Percentiles rank a stretch among this genome's conserved stretches.
Evolutionary conservation across 2,113 vertebrate genomes (phyloP).

Genomic region (Antigone vipio): DNA sequence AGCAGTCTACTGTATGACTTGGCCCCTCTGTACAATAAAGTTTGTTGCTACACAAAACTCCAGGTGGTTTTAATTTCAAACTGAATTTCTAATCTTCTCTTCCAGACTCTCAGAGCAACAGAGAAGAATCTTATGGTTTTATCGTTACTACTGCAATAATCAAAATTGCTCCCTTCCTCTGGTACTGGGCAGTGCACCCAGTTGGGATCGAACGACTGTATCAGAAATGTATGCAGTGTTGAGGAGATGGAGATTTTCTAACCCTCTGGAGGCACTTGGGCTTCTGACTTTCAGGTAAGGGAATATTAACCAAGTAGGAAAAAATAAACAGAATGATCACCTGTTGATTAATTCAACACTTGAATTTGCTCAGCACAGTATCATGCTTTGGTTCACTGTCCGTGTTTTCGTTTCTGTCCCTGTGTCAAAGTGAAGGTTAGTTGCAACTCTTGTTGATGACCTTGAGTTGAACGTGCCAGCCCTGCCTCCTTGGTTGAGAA

Average conservation of each 20-base stretch:
- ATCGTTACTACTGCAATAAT: conserved; percentile 70
- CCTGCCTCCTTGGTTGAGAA: neutral
- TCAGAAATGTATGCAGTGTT: conserved; percentile 78
- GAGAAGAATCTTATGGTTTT: conserved; percentile 83
- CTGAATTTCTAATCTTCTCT: conserved; percentile 54
- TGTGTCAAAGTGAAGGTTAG: neutral
- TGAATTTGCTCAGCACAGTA: neutral
- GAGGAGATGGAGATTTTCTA: conserved; percentile 75
- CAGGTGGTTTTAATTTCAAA: conserved; percentile 63
- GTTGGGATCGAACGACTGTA: conserved; percentile 74
- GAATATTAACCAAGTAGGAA: neutral
- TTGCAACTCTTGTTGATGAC: neutral
- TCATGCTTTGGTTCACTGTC: neutral
- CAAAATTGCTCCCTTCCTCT: conserved; percentile 79
- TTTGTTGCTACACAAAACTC: conserved; percentile 37
- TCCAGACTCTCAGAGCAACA: conserved; percentile 82
- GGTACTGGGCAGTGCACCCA: conserved; percentile 78
- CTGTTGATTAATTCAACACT: neutral
- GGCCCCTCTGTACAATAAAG: neutral
- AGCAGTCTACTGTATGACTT: neutral
- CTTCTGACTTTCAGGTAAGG: conserved; percentile 81
- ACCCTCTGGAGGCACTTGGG: conserved; percentile 81
- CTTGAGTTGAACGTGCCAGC: neutral
- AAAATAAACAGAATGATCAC: neutral
- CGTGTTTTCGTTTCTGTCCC: neutral